Evolutionary conservation across 2,888 invertebrate genomes (phyloP).

Genomic region (Acanthopleura granulata): DNA sequence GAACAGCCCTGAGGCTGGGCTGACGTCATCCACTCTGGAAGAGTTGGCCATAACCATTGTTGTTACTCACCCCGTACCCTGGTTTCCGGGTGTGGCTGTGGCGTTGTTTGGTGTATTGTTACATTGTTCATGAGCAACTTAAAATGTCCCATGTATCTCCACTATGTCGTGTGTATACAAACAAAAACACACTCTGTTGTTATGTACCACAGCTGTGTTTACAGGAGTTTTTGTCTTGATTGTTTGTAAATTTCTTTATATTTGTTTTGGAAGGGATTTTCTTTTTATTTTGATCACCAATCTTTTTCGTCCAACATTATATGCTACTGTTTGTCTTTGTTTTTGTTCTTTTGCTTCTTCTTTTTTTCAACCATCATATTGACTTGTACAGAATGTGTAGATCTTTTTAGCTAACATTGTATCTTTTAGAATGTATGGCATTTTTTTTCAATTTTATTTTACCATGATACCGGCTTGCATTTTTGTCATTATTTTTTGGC

Average conservation of each 20-base stretch:
- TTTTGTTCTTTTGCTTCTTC: too few species aligned
- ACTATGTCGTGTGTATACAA: not conserved
- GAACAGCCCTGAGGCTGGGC: too few species aligned
- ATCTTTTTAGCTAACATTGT: not conserved
- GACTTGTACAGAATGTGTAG: not conserved
- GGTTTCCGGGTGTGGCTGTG: not conserved
- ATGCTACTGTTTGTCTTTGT: conserved; percentile 8
- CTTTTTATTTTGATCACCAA: conserved; percentile 15
- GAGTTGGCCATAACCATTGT: not conserved
- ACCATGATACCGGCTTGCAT: not conserved
- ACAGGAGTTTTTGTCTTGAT: not conserved
- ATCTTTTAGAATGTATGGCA: not conserved
- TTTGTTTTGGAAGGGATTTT: conserved; percentile 15
- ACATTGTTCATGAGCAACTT: conserved; percentile 2
- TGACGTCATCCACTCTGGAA: not conserved
- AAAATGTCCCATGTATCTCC: not conserved
- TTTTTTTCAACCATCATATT: not conserved
- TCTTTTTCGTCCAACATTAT: conserved; percentile 16
- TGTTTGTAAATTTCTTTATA: not conserved
- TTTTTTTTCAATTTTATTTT: not conserved
- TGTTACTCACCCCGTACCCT: not conserved
- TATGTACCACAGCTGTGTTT: conserved; percentile 11
- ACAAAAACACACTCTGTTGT: not conserved
- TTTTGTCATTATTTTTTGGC: not conserved
- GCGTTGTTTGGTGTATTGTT: not conserved